Evolutionary conservation across 1,140 invertebrate species (phyloP).

Genomic region (Saxidomus purpurata): DNA sequence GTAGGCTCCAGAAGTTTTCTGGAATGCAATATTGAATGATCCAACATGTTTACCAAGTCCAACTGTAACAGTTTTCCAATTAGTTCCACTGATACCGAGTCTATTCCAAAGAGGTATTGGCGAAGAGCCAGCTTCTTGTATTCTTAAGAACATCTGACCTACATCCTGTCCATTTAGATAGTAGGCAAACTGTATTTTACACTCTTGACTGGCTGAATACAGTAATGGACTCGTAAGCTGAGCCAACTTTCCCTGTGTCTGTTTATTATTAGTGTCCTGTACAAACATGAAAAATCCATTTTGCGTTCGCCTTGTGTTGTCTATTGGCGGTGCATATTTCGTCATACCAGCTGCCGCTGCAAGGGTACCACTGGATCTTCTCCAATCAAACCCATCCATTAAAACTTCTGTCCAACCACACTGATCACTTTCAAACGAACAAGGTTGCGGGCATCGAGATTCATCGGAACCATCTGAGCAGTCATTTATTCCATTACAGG

Average conservation of each 20-base stretch:
- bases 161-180: constrained; percentile 90
- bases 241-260: constrained; percentile 64
- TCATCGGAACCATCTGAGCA: constrained; percentile 83
- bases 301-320: constrained; percentile 66
- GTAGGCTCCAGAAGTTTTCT: constrained; percentile 70
- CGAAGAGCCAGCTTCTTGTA: constrained; percentile 37
- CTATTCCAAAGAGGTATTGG: constrained; percentile 68
- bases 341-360: constrained; percentile 55
- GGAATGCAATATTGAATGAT: constrained; percentile 74
- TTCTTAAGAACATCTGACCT: constrained; percentile 68
- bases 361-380: constrained; percentile 68
- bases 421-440: constrained; percentile 76
- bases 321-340: constrained; percentile 71
- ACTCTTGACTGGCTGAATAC: constrained; percentile 73
- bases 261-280: constrained; percentile 69
- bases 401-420: constrained; percentile 77
- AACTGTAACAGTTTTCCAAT: constrained; percentile 70
- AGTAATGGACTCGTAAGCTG: constrained; percentile 70
- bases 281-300: constrained; percentile 79
- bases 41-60: constrained; percentile 72
- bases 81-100: constrained; percentile 6
- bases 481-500: constrained; percentile 91
- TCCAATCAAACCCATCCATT: constrained; percentile 75
- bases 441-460: constrained; percentile 70
- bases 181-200: constrained; percentile 89